Base-by-base conservation (phyloP, 2,113 vertebrate genomes). In the Merops nubicus region DNA sequence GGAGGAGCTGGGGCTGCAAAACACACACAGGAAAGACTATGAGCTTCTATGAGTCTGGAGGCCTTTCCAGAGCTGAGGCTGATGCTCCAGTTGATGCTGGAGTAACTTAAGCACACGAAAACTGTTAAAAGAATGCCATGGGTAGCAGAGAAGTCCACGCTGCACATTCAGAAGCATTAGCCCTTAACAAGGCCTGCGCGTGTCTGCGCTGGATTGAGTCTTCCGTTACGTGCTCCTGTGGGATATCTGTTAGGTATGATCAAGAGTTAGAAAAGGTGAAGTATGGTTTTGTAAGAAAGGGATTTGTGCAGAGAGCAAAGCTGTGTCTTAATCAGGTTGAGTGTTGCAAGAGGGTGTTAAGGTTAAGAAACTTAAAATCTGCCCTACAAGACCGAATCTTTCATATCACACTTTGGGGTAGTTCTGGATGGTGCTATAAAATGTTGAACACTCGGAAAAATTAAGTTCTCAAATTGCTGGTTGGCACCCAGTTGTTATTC, bases 11-110 rank as follows among this genome's bases (percentile, higher is more conserved):
- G 53, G 28, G 25, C 40, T 67, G 29, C 56, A 93, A 80, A 79
- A 47, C 2, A 0, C 18, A 9, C 0, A 0, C n/a, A 64, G 26
- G 15, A 77, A 67, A 67, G 19, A 48, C 38, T n/a, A n/a, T n/a
- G n/a, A n/a, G n/a, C n/a, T n/a, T n/a, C n/a, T n/a, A n/a, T n/a
- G n/a, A n/a, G n/a, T n/a, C n/a, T n/a, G 68, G 33, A 23, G 6
- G 28, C 54, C 54, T 75, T 79, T 48, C 33, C 4, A 18, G 68
- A 64, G 17, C 34, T 28, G 20, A 31, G 56, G 5, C 19, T 42
- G 42, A 63, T 79, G 9, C n/a, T n/a, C n/a, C 34, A 50, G 33
- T 14, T 79, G n/a, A 19, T 68, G 18, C 54, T 57, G 26, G 26
- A 75, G 26, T 38, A 80, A 53, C 31, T 53, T 42, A 28, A 1